phyloP scores from a whole-genome alignment of 2,113 vertebrate species.

The Heliornis fulica region DNA sequence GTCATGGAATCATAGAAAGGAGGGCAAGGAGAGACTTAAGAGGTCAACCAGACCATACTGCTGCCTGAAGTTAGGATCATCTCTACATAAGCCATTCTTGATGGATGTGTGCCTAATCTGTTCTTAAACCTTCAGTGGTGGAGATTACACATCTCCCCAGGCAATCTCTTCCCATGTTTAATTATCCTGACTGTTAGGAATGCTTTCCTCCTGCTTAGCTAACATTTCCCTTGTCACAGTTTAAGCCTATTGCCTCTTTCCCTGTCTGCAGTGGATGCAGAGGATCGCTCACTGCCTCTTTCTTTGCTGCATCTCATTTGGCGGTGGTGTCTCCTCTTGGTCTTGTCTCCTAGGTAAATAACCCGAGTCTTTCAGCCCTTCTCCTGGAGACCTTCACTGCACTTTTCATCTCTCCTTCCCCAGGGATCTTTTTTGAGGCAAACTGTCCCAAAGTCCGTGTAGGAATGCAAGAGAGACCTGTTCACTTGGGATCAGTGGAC shows the following conservation, averaged over 20 bases:
- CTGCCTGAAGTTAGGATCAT: slow-evolving; percentile 54
- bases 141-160: slow-evolving; percentile 56
- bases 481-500: not conserved
- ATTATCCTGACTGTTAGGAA: slow-evolving; percentile 26
- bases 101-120: slow-evolving; percentile 46
- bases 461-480: not conserved
- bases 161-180: slow-evolving; percentile 11
- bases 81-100: slow-evolving; percentile 35
- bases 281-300: not conserved
- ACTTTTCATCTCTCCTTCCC: not conserved
- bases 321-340: not conserved
- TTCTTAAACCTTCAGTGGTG: slow-evolving; percentile 23
- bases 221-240: not conserved
- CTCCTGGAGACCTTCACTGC: not conserved
- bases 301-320: rapidly evolving
- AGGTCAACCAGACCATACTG: slow-evolving; percentile 35
- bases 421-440: too few relatives aligned
- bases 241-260: slow-evolving; percentile 4
- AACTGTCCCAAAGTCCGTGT: not conserved
- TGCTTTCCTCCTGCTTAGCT: not conserved
- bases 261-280: not conserved
- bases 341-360: not conserved
- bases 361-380: not conserved
- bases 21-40: slow-evolving; percentile 34
- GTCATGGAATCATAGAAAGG: slow-evolving; percentile 9